phyloP scores from a whole-genome alignment of 2,888 invertebrate species.

The Drosophila mettleri region DNA sequence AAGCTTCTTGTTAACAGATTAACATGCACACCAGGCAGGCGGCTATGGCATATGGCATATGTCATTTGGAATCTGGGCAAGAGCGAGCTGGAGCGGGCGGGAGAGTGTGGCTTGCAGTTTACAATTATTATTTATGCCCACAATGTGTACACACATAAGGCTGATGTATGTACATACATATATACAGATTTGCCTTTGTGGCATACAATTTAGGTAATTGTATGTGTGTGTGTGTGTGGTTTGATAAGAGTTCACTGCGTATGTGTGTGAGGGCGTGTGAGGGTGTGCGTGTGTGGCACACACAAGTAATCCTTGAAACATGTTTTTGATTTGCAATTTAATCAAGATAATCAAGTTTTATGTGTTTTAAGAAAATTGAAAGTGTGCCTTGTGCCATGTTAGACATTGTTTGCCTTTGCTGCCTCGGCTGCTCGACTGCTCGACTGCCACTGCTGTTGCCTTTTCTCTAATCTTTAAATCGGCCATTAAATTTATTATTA shows the following conservation, averaged over 20 bases:
- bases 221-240: constrained; percentile 30
- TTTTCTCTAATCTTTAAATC: constrained; percentile 70
- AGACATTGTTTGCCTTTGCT: constrained; percentile 63
- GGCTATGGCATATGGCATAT: too few species aligned
- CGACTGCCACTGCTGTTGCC: constrained; percentile 24
- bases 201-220: constrained; percentile 25
- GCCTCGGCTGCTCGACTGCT: too few species aligned
- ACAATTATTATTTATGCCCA: constrained; percentile 77
- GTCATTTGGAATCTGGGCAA: too few species aligned
- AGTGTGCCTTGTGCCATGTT: constrained; percentile 75
- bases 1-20: constrained; percentile 81
- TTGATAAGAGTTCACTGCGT: constrained; percentile 63
- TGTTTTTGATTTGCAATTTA: constrained; percentile 82
- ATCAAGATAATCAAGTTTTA: constrained; percentile 82
- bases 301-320: constrained; percentile 80
- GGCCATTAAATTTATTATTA: constrained; percentile 68
- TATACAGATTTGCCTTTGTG: constrained; percentile 48
- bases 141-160: constrained; percentile 50
- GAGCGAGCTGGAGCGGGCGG: not conserved
- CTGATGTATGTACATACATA: constrained; percentile 35
- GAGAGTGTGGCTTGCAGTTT: constrained; percentile 60
- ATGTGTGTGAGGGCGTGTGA: constrained; percentile 26
- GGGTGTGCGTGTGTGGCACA: constrained; percentile 27
- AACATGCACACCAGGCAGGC: constrained; percentile 53
- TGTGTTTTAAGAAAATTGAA: constrained; percentile 80